Conservation (phyloP, 1,140 invertebrate genomes). For the Eumaeus atala region DNA sequence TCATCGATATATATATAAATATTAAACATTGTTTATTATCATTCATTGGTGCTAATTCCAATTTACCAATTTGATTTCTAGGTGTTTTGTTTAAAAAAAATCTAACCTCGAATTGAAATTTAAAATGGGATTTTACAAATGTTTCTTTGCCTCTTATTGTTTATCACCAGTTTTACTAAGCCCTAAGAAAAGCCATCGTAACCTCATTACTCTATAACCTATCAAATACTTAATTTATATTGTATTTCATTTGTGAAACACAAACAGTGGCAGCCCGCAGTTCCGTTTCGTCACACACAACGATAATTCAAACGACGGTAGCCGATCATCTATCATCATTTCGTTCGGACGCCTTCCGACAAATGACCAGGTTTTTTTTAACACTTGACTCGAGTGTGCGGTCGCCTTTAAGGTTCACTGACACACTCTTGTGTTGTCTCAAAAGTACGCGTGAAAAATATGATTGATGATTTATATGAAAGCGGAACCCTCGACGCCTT, state of each 20-base stretch:
- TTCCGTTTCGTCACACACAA: conserved; percentile 34
- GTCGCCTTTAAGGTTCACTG: conserved; percentile 31
- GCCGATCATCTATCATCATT: conserved; percentile 39
- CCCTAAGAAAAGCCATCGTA: too few species aligned
- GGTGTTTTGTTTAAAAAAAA: too few species aligned
- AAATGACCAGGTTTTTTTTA: conserved; percentile 34
- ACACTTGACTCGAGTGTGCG: conserved; percentile 27
- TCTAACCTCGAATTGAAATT: too few species aligned
- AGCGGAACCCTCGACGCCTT: too few species aligned
- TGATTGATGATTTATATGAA: not conserved
- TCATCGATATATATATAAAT: too few species aligned
- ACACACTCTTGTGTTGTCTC: conserved; percentile 21
- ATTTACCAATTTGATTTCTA: too few species aligned
- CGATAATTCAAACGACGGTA: conserved; percentile 32
- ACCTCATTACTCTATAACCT: too few species aligned
- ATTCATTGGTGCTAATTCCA: too few species aligned
- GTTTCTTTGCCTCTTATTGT: too few species aligned
- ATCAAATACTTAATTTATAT: not conserved
- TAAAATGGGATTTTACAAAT: too few species aligned
- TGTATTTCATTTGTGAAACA: not conserved
- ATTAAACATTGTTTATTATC: too few species aligned
- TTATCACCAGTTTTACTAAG: too few species aligned
- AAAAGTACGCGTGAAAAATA: conserved; percentile 15
- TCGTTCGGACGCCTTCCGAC: conserved; percentile 35
- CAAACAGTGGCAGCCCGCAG: conserved; percentile 3